These are phyloP conservation scores for Serripes groenlandicus DNA, from an alignment of 2,888 invertebrate species.

Conservation along the genomic window DNA sequence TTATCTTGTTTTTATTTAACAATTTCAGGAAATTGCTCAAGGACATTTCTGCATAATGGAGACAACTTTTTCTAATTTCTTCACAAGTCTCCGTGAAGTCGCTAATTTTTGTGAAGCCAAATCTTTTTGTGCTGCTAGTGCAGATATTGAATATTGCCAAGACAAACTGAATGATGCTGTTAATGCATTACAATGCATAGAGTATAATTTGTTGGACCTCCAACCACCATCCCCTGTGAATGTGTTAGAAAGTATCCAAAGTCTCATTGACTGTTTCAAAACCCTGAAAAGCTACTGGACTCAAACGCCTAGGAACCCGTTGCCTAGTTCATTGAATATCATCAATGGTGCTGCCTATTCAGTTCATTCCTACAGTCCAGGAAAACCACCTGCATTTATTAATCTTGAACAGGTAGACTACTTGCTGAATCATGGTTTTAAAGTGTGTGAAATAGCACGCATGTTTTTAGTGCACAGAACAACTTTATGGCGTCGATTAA, in stretches of 20 bases:
- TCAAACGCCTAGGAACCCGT: neutral
- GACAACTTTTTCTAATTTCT: too few relatives aligned
- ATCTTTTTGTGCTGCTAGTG: neutral
- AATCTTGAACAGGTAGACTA: neutral
- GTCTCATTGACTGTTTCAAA: conserved; percentile 1
- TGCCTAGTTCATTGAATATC: neutral
- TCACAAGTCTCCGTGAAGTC: neutral
- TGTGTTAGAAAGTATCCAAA: neutral
- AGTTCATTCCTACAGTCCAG: neutral
- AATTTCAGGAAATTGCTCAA: too few relatives aligned
- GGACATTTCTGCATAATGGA: too few relatives aligned
- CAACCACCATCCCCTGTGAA: neutral
- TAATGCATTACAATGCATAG: neutral
- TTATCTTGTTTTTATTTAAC: too few relatives aligned
- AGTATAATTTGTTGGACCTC: neutral
- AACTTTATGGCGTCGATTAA: neutral
- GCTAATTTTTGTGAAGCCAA: neutral
- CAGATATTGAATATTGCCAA: neutral
- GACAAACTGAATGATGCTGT: neutral
- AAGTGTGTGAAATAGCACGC: neutral
- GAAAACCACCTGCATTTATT: neutral
- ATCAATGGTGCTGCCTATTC: neutral
- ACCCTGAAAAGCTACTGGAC: neutral
- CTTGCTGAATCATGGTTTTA: neutral
- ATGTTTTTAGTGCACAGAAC: neutral